Evolutionary conservation across 2,113 vertebrate genomes (phyloP).

Genomic region (Tautogolabrus adspersus): DNA sequence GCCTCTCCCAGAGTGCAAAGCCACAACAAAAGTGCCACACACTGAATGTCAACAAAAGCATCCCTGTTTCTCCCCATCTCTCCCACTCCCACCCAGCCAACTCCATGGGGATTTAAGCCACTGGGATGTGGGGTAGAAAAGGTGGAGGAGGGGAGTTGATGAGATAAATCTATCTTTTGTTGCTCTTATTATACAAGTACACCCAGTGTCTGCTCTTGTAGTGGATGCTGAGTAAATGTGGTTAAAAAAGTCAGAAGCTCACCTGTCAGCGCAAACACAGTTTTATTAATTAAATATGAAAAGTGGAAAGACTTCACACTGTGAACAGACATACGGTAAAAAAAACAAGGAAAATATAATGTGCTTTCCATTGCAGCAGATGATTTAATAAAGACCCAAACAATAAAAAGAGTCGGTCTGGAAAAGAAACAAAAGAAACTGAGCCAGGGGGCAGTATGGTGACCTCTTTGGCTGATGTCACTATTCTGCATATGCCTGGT

Average conservation of each 20-base stretch:
- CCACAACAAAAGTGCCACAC: conserved; percentile 33
- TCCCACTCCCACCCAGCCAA: conserved; percentile 3
- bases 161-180: neutral
- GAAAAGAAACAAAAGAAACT: conserved; percentile 13
- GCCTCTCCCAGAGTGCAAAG: conserved; percentile 33
- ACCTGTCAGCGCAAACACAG: conserved; percentile 56
- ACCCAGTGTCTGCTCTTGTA: neutral
- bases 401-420: conserved; percentile 18
- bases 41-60: conserved; percentile 39
- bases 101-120: conserved; percentile 27
- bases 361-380: conserved; percentile 41
- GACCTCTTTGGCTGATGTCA: conserved; percentile 20
- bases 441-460: conserved; percentile 11
- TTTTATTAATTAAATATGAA: conserved; percentile 83
- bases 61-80: conserved; percentile 21
- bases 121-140: neutral
- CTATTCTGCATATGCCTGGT: neutral
- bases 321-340: conserved; percentile 53
- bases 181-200: neutral
- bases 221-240: conserved; percentile 7
- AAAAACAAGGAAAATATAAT: conserved; percentile 36
- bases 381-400: conserved; percentile 19
- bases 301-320: conserved; percentile 65
- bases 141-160: neutral
- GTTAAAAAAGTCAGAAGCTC: conserved; percentile 52